Evolutionary conservation across 2,888 invertebrate genomes (phyloP), one percentile per base, ranked within the genome.

Genomic region (Macaria notata): DNA sequence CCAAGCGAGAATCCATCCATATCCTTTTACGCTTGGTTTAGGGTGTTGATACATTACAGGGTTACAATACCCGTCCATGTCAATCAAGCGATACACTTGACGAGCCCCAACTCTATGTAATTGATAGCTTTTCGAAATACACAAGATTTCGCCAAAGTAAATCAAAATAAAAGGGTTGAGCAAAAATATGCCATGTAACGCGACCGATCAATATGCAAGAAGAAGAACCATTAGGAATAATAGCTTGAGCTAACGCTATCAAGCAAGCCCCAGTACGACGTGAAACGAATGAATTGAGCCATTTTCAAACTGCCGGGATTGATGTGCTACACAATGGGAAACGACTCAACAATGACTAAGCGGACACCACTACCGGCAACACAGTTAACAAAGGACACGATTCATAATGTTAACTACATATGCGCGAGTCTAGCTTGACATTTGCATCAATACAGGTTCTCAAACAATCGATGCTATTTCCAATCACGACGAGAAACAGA

Each of bases 1-100:
- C 64, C 73, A 72, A 66, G 69, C 76, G 75, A 70, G 70, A 75
- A 80, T 79, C 70, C 72, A 78, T 78, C 72, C 68, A 77, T 78
- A 81, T 76, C 78, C 75, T 73, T 79, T 79, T 76, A 77, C 75
- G 72, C 65, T 73, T 63, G 70, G 70, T 75, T 71, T 76, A 71
- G 70, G 74, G 63, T 69, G 65, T 70, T 64, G 64, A 64, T 73
- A 71, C 70, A 73, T 75, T 73, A 76, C 68, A 64, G 71, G 71
- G 71, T 69, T 72, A 75, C 73, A 78, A 80, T 78, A 79, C 71
- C 75, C 75, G 69, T 77, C 73, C 73, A 78, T 80, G 84, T 85
- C 86, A 83, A 84, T 86, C 85, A 85, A 73, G 71, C 69, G 65
- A 77, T 80, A 79, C 74, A 78, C 81, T 77, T 78, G 80, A 76